Base-by-base conservation (phyloP, 2,888 invertebrate genomes). In the Standfussiana lucernea region DNA sequence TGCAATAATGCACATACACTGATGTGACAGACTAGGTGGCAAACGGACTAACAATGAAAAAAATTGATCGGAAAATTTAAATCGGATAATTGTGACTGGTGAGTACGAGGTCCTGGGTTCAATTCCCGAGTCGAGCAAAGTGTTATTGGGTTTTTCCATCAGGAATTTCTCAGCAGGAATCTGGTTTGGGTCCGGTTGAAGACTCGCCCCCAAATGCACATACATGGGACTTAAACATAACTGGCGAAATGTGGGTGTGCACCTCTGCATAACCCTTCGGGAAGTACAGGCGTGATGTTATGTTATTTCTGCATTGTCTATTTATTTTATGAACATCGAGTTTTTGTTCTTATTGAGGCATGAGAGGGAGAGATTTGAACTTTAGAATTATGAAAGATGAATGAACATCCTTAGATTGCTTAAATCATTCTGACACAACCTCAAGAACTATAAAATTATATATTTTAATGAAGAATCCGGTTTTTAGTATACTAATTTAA, bases 401-500 rank as follows among this genome's bases (percentile, higher is more conserved):
- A 71, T 53, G 0, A 77, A n/a, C 1, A 66, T 66, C 10, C 2
- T 59, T n/a, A 66, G 21, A 21, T 53, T 66, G 10, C 11, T 59
- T 42, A 59, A 15, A 11, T 81, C 24, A 73, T 79, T 73, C 32
- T 59, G 35, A 59, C 37, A 50, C n/a, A 79, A 67, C 45, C 1
- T 6, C 7, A 75, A 82, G 24, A 82, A 66, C n/a, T 53, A 61
- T 24, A 61, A 45, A 53, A 62, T 45, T n/a, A 1, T 3, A 53
- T 45, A 59, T 50, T 65, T 50, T 24, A 32, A 11, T n/a, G 13
- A 45, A 10, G 18, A 50, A 69, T 59, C 78, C 67, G 61, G 78
- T 71, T 83, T 32, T 45, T 62, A 21, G 18, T 35, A 24, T 5
- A 66, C 42, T 62, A 75, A 76, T 56, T 7, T 47, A 32, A 82